Evolutionary conservation across 2,113 vertebrate species (phyloP).

Genomic region (Semicossyphus pulcher): DNA sequence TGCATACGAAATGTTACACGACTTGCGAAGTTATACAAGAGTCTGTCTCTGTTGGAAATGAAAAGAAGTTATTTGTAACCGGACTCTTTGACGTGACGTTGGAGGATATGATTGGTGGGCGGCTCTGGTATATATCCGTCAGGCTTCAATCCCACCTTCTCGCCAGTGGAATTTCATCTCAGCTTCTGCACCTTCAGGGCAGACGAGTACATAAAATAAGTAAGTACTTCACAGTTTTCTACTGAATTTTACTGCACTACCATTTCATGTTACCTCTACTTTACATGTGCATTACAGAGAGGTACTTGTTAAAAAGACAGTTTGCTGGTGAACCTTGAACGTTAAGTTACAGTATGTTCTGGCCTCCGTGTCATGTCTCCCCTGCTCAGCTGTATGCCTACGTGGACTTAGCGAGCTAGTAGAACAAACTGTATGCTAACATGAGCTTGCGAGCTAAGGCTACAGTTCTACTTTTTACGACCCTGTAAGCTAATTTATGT

Average conservation of each 20-base stretch:
- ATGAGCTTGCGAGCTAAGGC: conserved; percentile 62
- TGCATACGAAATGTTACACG: neutral
- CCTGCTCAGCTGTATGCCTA: conserved; percentile 82
- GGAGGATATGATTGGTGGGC: conserved; percentile 85
- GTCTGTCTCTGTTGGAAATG: conserved; percentile 2
- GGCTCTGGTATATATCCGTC: conserved; percentile 85
- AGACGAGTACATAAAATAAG: conserved; percentile 87
- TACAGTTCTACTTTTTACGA: conserved; percentile 44
- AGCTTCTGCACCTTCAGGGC: conserved; percentile 89
- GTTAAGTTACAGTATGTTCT: conserved; percentile 41
- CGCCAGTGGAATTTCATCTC: conserved; percentile 89
- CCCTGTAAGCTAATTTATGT: neutral
- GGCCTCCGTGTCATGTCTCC: conserved; percentile 80
- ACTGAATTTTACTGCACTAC: neutral
- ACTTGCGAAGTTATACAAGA: neutral
- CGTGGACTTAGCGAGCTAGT: conserved; percentile 83
- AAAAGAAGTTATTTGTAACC: conserved; percentile 61
- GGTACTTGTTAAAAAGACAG: neutral
- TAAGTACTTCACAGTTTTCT: conserved; percentile 74
- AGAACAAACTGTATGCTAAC: conserved; percentile 68
- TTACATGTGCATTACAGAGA: accelerated
- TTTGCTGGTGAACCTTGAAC: neutral
- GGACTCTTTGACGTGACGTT: conserved; percentile 83
- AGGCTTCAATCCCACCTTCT: conserved; percentile 83
- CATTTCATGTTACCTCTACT: neutral